Base-by-base conservation (phyloP, 2,797 vertebrate genomes). In the Neoniphon sammara region DNA sequence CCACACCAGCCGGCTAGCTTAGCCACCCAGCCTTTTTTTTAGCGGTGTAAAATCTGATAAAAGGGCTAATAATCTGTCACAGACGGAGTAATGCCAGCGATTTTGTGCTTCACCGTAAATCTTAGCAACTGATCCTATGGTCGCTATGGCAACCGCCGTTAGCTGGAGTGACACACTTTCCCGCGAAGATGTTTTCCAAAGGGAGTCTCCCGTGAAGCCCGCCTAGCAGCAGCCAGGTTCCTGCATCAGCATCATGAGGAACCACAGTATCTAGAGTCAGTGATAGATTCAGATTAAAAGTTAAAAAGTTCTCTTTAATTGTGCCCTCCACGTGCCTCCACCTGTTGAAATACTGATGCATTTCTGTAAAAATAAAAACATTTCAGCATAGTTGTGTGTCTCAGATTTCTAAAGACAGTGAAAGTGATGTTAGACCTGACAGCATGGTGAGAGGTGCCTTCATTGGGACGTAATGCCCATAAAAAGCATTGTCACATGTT, bases 121-220 rank as follows among this genome's bases (percentile, higher is more conserved):
- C 7, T 2, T n/a, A 10, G 10, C n/a, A 0, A 50, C 8, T 47
- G 8, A 39, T 47, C 12, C 4, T 0, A 5, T 25, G 3, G 83
- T 84, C 27, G 17, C 70, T 49, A 81, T 82, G 77, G 72, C 12
- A 74, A 83, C 82, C 56, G 2, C 10, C 0, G 2, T 60, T 58
- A 1, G 25, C 6, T 15, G 10, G n/a, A 5, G 14, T 85, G 82
- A 83, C 83, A 81, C 54, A 27, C 55, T 80, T 85, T 80, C 86
- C 83, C 84, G 86, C 86, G 65, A 85, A 81, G 60, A 73, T 36
- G 42, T 52, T 52, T 47, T 7, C 31, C 15, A 7, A 7, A 42
- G 50, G 23, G 12, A 0, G 54, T 57, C 27, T 60, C 68, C 27
- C 39, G 8, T 18, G 1, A 54, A 57, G 55, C 66, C 65, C 81